Base-by-base conservation (phyloP, 2,113 vertebrate species). In the Ptyas mucosa region DNA sequence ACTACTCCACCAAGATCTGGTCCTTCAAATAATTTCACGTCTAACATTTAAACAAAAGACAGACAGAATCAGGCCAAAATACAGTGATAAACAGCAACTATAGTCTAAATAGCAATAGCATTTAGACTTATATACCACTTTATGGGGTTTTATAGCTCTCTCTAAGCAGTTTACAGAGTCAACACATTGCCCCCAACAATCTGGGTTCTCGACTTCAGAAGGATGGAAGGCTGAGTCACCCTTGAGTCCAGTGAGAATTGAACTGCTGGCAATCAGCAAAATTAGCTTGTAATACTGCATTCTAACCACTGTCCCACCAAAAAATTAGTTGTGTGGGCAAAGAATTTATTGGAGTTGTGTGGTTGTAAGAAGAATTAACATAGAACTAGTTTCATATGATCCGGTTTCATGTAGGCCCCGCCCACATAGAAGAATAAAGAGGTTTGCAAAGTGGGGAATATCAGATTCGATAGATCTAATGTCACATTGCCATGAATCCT, bases 21-120 rank as follows among this genome's bases (percentile, higher is more conserved):
- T 54, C 98, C 98, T 14, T 98, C 98, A 95, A 98, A 98, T 87
- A 98, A 92, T 75, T 97, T 98, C 95, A 98, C 94, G 95, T 97
- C 98, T 98, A 96, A 3, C 90, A 96, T 92, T 1, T 26, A 7
- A 95, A 92, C 0, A 89, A 95, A 61, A 95, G 23, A 75, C 23
- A 61, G 20, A 54, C 29, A 69, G 24, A 85, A 49, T 93, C 93
- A 94, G 89, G 91, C n/a, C 43, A 58, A 21, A 81, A 43, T 43
- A 43, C 52, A 9, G 15, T 11, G n/a, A 8, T 14, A 0, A 20
- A 92, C 52, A 7, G 85, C 52, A 94, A 85, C 5, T 85, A 2
- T 51, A 75, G 18, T 43, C 90, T 29, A 43, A 91, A 69, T 69
- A 69, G 64, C 64, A 34, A 34, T 69, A 34, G 12, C 64, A 34